Evolutionary conservation across 2,888 invertebrate species (phyloP).

Genomic region (Carterocephalus palaemon): DNA sequence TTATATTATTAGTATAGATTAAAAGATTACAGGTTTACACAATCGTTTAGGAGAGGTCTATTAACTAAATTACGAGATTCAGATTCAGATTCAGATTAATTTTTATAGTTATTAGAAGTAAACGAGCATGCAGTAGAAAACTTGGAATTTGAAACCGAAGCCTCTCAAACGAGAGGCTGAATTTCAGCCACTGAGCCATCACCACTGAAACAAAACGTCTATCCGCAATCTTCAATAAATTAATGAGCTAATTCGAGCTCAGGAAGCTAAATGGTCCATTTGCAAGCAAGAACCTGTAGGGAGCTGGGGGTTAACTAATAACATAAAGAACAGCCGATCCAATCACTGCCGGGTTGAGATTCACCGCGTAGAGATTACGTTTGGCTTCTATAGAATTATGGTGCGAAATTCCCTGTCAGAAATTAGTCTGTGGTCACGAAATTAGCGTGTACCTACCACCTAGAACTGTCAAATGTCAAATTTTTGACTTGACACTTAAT

Average conservation of each 20-base stretch:
- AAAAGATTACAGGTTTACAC: too few species aligned
- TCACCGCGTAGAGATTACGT: constrained; percentile 59
- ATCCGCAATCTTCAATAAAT: constrained; percentile 6
- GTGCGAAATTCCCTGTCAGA: constrained; percentile 52
- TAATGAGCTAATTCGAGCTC: constrained; percentile 12
- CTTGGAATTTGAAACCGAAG: too few species aligned
- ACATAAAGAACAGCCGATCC: constrained; percentile 43
- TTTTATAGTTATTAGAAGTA: too few species aligned
- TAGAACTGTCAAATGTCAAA: too few species aligned
- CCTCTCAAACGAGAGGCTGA: too few species aligned
- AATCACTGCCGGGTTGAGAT: constrained; percentile 57
- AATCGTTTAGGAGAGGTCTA: too few species aligned
- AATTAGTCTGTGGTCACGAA: constrained; percentile 47
- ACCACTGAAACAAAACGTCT: neutral
- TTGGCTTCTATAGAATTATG: constrained; percentile 47
- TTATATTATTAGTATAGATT: too few species aligned
- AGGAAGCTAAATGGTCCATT: constrained; percentile 8
- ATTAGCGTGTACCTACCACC: constrained; percentile 5
- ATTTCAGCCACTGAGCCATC: neutral
- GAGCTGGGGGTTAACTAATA: constrained; percentile 12
- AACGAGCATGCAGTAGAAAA: too few species aligned
- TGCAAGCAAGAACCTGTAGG: constrained; percentile 11
- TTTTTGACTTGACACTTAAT: too few species aligned
- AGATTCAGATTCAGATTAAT: too few species aligned
- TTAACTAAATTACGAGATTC: too few species aligned